Evolutionary conservation across 2,888 invertebrate species (phyloP).

Genomic region (Caenorhabditis sp.): DNA sequence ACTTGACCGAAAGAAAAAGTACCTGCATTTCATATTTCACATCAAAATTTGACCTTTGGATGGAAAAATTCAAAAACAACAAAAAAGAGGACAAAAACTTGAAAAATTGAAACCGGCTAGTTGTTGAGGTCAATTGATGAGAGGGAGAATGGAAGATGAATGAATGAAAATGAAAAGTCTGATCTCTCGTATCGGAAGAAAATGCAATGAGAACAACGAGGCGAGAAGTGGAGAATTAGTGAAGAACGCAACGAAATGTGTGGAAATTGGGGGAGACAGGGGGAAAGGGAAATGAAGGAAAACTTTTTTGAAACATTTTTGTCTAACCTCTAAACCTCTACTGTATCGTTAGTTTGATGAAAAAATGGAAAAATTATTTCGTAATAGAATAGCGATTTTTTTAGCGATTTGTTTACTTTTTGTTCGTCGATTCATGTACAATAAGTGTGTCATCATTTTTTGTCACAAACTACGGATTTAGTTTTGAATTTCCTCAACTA

Average conservation of each 20-base stretch:
- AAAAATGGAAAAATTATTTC: too few relatives aligned
- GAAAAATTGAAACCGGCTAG: too few relatives aligned
- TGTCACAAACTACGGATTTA: too few relatives aligned
- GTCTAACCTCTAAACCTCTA: too few relatives aligned
- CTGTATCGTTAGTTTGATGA: too few relatives aligned
- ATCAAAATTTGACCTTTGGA: conserved; percentile 26
- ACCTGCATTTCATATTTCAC: neutral
- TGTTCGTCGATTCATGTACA: too few relatives aligned
- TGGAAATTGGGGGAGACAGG: conserved; percentile 17
- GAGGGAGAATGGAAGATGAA: conserved; percentile 6
- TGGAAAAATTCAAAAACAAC: neutral
- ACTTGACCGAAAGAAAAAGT: conserved; percentile 46
- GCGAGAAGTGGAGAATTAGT: conserved; percentile 26
- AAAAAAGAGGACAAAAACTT: too few relatives aligned
- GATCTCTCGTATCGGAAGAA: conserved; percentile 10
- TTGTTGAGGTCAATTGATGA: conserved; percentile 8
- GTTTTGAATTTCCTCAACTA: too few relatives aligned
- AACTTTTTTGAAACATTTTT: too few relatives aligned
- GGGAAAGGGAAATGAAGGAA: neutral
- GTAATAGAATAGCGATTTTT: too few relatives aligned
- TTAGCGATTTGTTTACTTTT: too few relatives aligned
- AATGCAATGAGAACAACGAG: conserved; percentile 5
- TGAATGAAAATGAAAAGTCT: conserved; percentile 15
- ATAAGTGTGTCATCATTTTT: too few relatives aligned
- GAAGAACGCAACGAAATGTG: conserved; percentile 18